Percentiles rank a stretch among this genome's conserved stretches.
Evolutionary conservation across 2,113 vertebrate genomes (phyloP).

Genomic region (Phycodurus eques): DNA sequence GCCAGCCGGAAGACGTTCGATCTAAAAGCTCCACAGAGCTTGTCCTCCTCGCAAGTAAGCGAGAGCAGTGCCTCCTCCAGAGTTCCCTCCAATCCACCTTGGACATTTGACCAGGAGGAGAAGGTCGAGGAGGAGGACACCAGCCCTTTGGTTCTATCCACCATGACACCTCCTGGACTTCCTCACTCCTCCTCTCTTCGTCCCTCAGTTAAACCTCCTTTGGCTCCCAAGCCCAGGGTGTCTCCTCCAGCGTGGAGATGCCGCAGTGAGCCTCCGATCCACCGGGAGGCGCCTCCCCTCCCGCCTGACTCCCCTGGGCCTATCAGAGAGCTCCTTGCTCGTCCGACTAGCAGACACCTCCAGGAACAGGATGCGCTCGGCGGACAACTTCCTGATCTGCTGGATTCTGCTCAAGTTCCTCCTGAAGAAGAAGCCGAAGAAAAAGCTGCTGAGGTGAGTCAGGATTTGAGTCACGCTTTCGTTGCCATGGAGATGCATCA

Average conservation of each 20-base stretch:
- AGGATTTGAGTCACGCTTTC: neutral
- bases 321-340: too few relatives aligned
- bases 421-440: neutral
- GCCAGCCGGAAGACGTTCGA: too few relatives aligned
- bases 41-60: too few relatives aligned
- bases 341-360: neutral
- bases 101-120: too few relatives aligned
- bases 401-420: conserved; percentile 1
- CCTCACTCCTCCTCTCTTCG: neutral
- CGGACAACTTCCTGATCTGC: neutral
- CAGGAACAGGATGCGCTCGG: neutral
- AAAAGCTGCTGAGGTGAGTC: conserved; percentile 22
- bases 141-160: neutral
- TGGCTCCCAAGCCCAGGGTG: conserved; percentile 45
- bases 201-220: conserved; percentile 25
- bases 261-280: neutral
- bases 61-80: too few relatives aligned
- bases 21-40: too few relatives aligned
- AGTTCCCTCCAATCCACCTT: too few relatives aligned
- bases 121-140: neutral
- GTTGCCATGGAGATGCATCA: neutral
- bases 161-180: conserved; percentile 4
- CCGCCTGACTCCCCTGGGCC: neutral
- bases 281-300: conserved; percentile 5
- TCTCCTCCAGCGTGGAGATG: neutral